These are phyloP conservation scores for Rhopalosiphum nymphaeae DNA, from an alignment of 2,888 invertebrate genomes.

Conservation along the genomic window DNA sequence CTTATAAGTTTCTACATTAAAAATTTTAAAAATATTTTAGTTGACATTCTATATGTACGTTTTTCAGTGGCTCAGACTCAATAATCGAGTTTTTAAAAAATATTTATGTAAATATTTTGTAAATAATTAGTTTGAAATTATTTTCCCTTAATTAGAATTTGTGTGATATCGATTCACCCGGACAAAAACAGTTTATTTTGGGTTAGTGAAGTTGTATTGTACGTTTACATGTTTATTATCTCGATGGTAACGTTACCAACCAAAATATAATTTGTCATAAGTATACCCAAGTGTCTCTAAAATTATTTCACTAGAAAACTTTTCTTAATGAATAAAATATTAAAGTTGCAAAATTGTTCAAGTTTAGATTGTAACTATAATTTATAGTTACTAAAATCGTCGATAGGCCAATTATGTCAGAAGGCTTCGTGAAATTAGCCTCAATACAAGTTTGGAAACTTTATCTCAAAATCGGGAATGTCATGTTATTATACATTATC, in stretches of 20 bases:
- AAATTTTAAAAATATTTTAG: too few relatives aligned
- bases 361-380: not conserved
- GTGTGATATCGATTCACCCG: not conserved
- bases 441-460: not conserved
- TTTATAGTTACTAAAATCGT: not conserved
- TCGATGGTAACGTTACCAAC: not conserved
- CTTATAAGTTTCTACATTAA: too few relatives aligned
- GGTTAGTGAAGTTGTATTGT: not conserved
- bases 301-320: too few relatives aligned
- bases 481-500: not conserved
- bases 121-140: too few relatives aligned
- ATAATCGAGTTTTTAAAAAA: too few relatives aligned
- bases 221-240: not conserved
- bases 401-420: not conserved
- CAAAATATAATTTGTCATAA: not conserved
- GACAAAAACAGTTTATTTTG: not conserved
- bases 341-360: not conserved
- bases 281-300: too few relatives aligned
- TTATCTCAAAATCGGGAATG: not conserved
- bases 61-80: too few relatives aligned
- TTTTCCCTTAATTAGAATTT: not conserved
- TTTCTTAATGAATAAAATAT: too few relatives aligned
- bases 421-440: not conserved
- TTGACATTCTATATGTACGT: too few relatives aligned
- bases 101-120: too few relatives aligned